phyloP scores from a whole-genome alignment of 2,113 vertebrate species.

The Oryctolagus cuniculus region mOryCun1.1 NC_091435.1:57432001-57432500 shows the following conservation, averaged over 20 bases:
- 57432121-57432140: neutral
- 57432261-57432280: neutral
- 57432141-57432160: neutral
- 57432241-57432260: constrained; percentile 37
- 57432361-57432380: neutral
- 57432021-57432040: constrained; percentile 23
- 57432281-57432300: neutral
- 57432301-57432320: neutral
- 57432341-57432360: neutral
- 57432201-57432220: constrained; percentile 28
- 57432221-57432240: constrained; percentile 47
- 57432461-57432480: neutral
- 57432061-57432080: neutral
- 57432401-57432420: neutral
- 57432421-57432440: neutral
- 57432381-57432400: neutral
- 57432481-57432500: neutral
- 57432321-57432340: neutral
- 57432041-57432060: neutral
- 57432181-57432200: constrained; percentile 31
- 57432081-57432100: constrained; percentile 50
- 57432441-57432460: neutral
- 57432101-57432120: neutral
- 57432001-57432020: neutral
- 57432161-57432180: neutral